Base-by-base conservation (phyloP, 1,140 invertebrate genomes). In the Bombus balteatus region DNA sequence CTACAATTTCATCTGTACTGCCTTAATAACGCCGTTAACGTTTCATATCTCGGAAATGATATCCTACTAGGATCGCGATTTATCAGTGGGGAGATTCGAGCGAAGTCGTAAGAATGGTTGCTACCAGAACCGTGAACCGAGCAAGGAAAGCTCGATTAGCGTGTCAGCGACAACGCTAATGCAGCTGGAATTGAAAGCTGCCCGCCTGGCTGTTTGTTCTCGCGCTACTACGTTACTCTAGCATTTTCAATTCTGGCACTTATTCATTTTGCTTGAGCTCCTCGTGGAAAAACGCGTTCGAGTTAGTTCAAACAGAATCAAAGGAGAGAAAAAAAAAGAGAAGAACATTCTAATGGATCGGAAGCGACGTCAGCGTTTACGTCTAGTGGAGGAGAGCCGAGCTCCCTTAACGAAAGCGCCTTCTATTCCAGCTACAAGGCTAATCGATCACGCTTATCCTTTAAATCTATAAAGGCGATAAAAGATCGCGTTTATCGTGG, bases 391-490 rank as follows among this genome's bases (percentile, higher is more conserved):
- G 76, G 37, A 65, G 53, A 71, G 47, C 12, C 22, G n/a, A 77
- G 32, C n/a, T 28, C 41, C 43, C 53, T 62, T 77, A 37, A 74
- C 81, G 41, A 37, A 79, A 34, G n/a, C 28, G 18, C 9, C 15
- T 71, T 80, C 41, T 39, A 34, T 34, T 65, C 53, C 41, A 25
- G 3, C 18, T 47, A n/a, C 83, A 13, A 47, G 32, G 41, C 41
- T 70, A 12, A 80, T 85, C 83, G 68, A 86, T 86, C 84, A 75
- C 59, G 28, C 12, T 82, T 53, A 86, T 81, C 84, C 62, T 37
- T 32, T 74, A 62, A 73, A 73, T 81, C 70, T 72, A 80, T 71
- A 77, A 77, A 62, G 18, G 53, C 47, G 37, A 72, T 80, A 78
- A 80, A 85, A 47, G 76, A 59, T 80, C 66, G 37, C 77, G 39